Conservation (phyloP, 2,113 vertebrate species). For the Mustelus asterias region DNA sequence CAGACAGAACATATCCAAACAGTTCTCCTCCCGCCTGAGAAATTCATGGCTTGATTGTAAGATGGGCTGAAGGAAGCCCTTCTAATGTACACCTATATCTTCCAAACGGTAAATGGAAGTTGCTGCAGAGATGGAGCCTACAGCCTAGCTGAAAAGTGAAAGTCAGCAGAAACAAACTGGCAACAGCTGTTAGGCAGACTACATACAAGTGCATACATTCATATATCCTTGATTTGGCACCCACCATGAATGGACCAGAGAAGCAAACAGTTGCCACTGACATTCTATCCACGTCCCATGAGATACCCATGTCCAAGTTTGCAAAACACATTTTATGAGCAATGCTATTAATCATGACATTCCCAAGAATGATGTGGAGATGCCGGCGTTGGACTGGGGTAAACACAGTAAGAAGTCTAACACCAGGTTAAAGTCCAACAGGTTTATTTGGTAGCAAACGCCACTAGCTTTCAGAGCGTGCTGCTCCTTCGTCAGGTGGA, state of each 20-base stretch:
- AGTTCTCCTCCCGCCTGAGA: neutral
- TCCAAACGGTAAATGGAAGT: neutral
- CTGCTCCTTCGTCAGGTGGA: too few relatives aligned
- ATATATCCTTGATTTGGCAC: neutral
- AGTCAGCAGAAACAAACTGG: neutral
- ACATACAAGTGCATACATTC: neutral
- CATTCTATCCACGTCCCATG: neutral
- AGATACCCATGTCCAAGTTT: neutral
- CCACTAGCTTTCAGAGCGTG: too few relatives aligned
- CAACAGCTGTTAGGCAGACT: neutral
- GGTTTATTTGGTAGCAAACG: too few relatives aligned
- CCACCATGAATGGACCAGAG: neutral
- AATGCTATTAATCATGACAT: neutral
- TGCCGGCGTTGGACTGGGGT: too few relatives aligned
- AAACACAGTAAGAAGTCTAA: too few relatives aligned
- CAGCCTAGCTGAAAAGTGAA: neutral
- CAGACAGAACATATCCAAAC: neutral
- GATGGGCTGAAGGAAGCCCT: neutral
- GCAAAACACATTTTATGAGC: neutral
- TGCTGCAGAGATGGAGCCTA: neutral
- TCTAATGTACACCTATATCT: neutral
- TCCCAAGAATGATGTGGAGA: too few relatives aligned
- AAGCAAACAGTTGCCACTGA: neutral
- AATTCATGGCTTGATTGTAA: neutral
- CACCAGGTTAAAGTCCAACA: too few relatives aligned